phyloP scores from a whole-genome alignment of 2,888 invertebrate species.

The Odontothrips loti region DNA sequence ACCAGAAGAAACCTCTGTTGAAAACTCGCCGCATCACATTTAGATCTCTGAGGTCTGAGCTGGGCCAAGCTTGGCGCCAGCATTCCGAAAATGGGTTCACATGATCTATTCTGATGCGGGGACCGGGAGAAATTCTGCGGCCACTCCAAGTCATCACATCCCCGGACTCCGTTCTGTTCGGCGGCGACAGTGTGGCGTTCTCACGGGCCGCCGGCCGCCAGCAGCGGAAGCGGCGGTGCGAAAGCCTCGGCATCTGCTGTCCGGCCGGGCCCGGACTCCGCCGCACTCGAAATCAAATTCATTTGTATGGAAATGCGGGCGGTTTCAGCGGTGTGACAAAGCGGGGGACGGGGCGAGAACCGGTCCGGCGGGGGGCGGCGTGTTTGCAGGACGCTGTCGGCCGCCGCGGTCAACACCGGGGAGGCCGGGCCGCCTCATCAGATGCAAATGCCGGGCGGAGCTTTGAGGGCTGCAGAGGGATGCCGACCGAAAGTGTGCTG shows the following conservation, averaged over 20 bases:
- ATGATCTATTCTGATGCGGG: too few relatives aligned
- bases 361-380: too few relatives aligned
- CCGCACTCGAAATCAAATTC: not conserved
- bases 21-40: too few relatives aligned
- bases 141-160: too few relatives aligned
- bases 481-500: not conserved
- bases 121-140: too few relatives aligned
- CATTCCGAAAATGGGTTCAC: too few relatives aligned
- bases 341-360: too few relatives aligned
- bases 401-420: not conserved
- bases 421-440: not conserved
- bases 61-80: too few relatives aligned
- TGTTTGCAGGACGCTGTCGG: too few relatives aligned
- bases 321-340: not conserved
- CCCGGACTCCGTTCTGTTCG: not conserved
- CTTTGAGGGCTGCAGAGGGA: too few relatives aligned
- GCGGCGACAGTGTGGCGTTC: not conserved
- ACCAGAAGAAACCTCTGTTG: too few relatives aligned
- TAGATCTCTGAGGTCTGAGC: too few relatives aligned
- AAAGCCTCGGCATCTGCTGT: not conserved
- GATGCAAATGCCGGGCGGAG: not conserved
- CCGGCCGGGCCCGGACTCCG: not conserved
- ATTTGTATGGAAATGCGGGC: conserved; percentile 12
- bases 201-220: not conserved
- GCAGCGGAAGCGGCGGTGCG: not conserved